These are phyloP conservation scores for Ammodytes marinus DNA, from an alignment of 2,113 vertebrate genomes.

Conservation along the genomic window DNA sequence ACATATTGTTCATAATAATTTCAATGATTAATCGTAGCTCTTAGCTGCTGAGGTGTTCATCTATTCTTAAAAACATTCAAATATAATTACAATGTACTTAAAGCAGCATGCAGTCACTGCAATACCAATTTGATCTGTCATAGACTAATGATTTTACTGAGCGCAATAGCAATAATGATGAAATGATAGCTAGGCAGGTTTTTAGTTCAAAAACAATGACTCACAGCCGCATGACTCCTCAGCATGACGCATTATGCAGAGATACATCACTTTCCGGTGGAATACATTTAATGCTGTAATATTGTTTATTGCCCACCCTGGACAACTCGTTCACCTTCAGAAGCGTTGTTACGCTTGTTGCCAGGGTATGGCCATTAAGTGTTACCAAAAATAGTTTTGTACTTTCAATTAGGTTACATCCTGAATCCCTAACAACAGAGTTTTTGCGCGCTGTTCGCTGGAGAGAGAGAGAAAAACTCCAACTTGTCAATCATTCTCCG, in stretches of 20 bases:
- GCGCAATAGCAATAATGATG: not conserved
- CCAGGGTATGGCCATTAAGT: slow-evolving; percentile 41
- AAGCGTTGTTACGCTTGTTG: slow-evolving; percentile 13
- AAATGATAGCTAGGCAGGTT: not conserved
- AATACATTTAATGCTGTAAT: slow-evolving; percentile 18
- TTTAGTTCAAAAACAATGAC: slow-evolving; percentile 18
- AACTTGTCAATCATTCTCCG: slow-evolving; percentile 63
- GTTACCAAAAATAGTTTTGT: slow-evolving; percentile 54
- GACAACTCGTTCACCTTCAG: slow-evolving; percentile 10
- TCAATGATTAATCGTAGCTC: not conserved
- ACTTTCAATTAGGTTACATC: slow-evolving; percentile 36
- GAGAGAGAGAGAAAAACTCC: slow-evolving; percentile 42
- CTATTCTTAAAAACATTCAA: slow-evolving; percentile 17
- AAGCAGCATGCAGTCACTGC: slow-evolving; percentile 1
- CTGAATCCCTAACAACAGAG: slow-evolving; percentile 33
- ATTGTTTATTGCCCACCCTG: slow-evolving; percentile 11
- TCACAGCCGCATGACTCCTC: slow-evolving; percentile 5
- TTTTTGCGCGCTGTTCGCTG: slow-evolving; percentile 44
- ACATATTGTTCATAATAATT: not conserved
- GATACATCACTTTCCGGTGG: slow-evolving; percentile 25
- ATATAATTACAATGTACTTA: slow-evolving; percentile 1
- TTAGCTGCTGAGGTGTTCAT: slow-evolving; percentile 7
- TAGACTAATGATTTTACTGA: slow-evolving; percentile 19
- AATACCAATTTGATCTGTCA: not conserved
- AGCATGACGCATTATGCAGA: not conserved